Conservation (phyloP, 2,113 vertebrate species). For the Capricornis sumatraensis region DNA sequence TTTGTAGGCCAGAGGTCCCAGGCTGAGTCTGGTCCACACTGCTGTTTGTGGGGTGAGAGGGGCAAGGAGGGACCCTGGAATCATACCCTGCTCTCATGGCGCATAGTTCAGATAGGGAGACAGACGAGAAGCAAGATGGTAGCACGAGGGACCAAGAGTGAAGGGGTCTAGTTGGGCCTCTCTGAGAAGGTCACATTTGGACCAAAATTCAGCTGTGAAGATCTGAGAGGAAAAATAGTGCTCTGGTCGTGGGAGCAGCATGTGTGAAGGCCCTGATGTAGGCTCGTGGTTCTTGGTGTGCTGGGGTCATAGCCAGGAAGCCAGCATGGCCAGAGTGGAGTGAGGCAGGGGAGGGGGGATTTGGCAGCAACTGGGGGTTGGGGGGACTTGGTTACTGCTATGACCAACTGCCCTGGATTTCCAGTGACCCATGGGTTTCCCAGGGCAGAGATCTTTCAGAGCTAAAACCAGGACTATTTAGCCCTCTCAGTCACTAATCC, state of each 20-base stretch:
- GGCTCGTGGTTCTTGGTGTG: fast-evolving
- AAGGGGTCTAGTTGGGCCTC: neutral
- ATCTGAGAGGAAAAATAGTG: neutral
- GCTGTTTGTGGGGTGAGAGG: neutral
- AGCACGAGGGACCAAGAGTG: no score
- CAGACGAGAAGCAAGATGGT: neutral
- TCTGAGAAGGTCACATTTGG: neutral
- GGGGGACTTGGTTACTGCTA: neutral
- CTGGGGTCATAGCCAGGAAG: neutral
- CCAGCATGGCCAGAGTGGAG: neutral
- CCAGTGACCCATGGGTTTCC: neutral
- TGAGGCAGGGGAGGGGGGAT: neutral
- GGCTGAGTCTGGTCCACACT: neutral
- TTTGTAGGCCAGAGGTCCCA: neutral
- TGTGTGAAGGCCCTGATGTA: neutral
- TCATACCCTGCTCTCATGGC: neutral
- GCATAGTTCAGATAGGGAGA: neutral
- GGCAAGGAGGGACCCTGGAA: neutral
- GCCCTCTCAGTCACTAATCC: neutral
- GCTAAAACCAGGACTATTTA: neutral
- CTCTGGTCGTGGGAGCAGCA: neutral
- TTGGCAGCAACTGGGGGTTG: neutral
- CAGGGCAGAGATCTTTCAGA: neutral
- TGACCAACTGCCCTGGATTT: neutral
- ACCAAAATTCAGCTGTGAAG: neutral